Percentiles rank a stretch among this genome's conserved stretches.
phyloP scores from a whole-genome alignment of 2,888 invertebrate species.

The Perdita meconis region DNA sequence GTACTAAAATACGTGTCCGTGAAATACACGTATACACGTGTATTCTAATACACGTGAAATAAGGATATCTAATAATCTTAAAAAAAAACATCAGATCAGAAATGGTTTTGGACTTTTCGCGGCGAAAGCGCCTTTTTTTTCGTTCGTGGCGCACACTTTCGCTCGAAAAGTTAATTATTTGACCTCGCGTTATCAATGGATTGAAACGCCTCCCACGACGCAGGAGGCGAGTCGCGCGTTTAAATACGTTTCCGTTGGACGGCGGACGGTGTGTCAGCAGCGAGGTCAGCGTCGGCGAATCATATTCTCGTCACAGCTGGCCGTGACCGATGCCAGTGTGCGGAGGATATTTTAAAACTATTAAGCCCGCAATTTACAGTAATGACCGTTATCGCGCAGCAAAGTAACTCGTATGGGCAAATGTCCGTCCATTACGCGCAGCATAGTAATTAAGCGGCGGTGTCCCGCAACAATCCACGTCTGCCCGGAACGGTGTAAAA shows the following conservation, averaged over 20 bases:
- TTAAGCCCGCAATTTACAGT: slow-evolving; percentile 54
- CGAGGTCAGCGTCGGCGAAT: slow-evolving; percentile 7
- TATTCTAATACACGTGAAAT: no score
- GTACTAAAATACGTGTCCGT: no score
- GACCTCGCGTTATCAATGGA: neutral
- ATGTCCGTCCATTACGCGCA: slow-evolving; percentile 66
- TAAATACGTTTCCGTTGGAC: slow-evolving; percentile 8
- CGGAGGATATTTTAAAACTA: slow-evolving; percentile 61
- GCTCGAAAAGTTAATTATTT: neutral
- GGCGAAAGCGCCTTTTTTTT: neutral
- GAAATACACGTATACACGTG: no score
- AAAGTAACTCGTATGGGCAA: slow-evolving; percentile 68
- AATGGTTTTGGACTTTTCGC: no score
- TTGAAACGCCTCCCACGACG: neutral
- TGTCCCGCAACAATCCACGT: slow-evolving; percentile 70
- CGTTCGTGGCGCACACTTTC: neutral
- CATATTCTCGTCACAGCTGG: slow-evolving; percentile 55
- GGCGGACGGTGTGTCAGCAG: slow-evolving; percentile 13
- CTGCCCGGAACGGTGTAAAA: slow-evolving; percentile 65
- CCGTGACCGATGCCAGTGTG: slow-evolving; percentile 45
- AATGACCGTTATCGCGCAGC: slow-evolving; percentile 58
- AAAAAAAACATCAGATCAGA: no score
- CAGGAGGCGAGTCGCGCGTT: slow-evolving; percentile 1
- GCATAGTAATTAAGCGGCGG: slow-evolving; percentile 71
- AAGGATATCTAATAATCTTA: no score